These are phyloP conservation scores for Tridacna crocea DNA, from an alignment of 2,888 invertebrate genomes.

Conservation along the genomic window DNA sequence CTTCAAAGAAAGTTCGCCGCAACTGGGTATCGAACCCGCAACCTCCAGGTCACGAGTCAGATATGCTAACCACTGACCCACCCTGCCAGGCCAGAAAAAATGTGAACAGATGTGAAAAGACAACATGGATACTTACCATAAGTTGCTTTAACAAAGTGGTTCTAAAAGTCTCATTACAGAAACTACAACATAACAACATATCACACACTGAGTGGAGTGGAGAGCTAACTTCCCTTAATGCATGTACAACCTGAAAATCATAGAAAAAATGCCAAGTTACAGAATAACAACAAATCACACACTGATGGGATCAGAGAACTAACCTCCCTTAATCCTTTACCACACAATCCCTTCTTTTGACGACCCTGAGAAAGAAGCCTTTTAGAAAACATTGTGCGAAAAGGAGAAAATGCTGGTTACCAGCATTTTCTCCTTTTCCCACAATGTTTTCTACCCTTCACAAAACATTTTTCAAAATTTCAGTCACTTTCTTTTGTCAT, in stretches of 20 bases:
- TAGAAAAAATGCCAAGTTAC: background rate
- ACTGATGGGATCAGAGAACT: background rate
- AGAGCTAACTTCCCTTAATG: conserved; percentile 81
- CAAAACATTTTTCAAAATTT: too few species aligned
- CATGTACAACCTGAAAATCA: conserved; percentile 81
- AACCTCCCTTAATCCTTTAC: background rate
- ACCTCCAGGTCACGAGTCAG: too few species aligned
- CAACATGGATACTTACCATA: conserved; percentile 78
- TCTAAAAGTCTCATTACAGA: conserved; percentile 83
- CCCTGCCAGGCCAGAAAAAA: too few species aligned
- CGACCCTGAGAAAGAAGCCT: background rate
- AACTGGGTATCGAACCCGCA: too few species aligned
- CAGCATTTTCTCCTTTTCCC: too few species aligned
- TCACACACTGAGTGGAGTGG: conserved; percentile 77
- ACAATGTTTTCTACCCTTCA: too few species aligned
- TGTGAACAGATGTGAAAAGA: too few species aligned
- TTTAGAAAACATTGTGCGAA: background rate
- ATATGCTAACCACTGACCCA: too few species aligned
- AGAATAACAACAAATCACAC: background rate
- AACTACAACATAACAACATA: conserved; percentile 83
- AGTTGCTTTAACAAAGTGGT: conserved; percentile 81
- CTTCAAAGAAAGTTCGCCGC: too few species aligned
- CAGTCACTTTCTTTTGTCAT: too few species aligned
- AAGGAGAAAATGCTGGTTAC: background rate
- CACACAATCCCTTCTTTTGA: background rate